Evolutionary conservation across 2,888 invertebrate species (phyloP).

Genomic region (Acholoe squamosa): DNA sequence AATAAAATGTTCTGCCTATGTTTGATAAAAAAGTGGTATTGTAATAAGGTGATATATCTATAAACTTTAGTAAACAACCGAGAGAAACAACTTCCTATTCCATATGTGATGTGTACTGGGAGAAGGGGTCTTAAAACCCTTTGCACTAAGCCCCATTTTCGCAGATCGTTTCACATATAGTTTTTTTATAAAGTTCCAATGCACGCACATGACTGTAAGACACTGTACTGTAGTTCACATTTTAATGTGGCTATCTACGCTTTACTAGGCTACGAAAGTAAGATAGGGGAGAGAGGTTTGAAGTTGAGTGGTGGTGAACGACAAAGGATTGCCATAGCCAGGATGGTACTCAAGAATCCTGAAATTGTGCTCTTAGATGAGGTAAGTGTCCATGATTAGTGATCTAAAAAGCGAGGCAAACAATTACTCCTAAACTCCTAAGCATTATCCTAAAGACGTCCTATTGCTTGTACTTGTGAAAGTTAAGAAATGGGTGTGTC

Average conservation of each 20-base stretch:
- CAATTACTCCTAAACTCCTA: too few species aligned
- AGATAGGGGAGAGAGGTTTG: slow-evolving; percentile 93
- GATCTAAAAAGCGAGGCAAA: too few species aligned
- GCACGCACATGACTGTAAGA: not conserved
- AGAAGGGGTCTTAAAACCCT: too few species aligned
- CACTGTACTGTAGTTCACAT: not conserved
- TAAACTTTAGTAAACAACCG: not conserved
- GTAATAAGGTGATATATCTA: not conserved
- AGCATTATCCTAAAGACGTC: too few species aligned
- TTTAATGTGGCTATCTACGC: not conserved
- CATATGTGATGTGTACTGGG: too few species aligned
- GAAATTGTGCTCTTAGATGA: slow-evolving; percentile 94
- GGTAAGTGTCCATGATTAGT: slow-evolving; percentile 84
- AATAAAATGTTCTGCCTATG: not conserved
- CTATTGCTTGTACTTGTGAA: too few species aligned
- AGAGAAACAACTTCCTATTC: too few species aligned
- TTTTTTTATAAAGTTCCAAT: not conserved
- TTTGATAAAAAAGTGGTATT: not conserved
- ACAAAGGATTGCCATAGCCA: slow-evolving; percentile 96
- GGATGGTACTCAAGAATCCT: slow-evolving; percentile 95
- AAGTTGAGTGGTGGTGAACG: slow-evolving; percentile 97
- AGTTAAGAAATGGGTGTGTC: too few species aligned
- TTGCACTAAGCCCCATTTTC: too few species aligned
- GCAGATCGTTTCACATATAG: too few species aligned
- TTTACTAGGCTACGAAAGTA: slow-evolving; percentile 76